These are phyloP conservation scores for Trichosurus vulpecula DNA, from an alignment of 2,797 vertebrate species.

Conservation along the genomic window DNA sequence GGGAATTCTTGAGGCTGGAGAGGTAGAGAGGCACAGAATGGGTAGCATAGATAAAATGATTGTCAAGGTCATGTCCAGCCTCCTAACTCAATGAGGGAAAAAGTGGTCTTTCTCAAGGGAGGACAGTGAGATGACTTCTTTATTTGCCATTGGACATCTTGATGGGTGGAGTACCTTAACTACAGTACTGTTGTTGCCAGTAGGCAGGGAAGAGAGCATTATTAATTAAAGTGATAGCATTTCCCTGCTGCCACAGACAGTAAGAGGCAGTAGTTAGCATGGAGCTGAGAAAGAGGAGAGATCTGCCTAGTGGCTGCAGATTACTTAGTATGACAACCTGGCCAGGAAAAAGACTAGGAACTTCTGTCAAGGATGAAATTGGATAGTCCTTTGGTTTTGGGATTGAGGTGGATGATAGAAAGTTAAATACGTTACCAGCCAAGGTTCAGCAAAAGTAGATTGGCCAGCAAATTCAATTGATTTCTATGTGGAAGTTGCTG, in stretches of 20 bases:
- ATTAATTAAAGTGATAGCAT: constrained; percentile 71
- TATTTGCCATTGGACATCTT: constrained; percentile 63
- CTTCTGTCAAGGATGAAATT: constrained; percentile 62
- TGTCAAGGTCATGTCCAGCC: constrained; percentile 5
- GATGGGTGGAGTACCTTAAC: constrained; percentile 55
- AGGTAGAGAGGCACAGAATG: neutral
- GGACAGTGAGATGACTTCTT: neutral
- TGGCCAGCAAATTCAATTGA: constrained; percentile 76
- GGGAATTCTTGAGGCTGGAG: constrained; percentile 15
- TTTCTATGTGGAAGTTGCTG: constrained; percentile 62
- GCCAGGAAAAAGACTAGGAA: constrained; percentile 65
- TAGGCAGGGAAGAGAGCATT: constrained; percentile 26
- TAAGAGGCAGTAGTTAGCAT: constrained; percentile 30
- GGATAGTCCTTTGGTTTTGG: constrained; percentile 71
- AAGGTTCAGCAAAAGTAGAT: constrained; percentile 73
- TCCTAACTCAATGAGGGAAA: neutral
- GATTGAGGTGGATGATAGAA: constrained; percentile 67
- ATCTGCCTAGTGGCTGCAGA: constrained; percentile 29
- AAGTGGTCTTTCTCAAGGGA: neutral
- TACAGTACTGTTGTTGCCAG: neutral
- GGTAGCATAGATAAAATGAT: neutral
- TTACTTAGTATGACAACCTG: constrained; percentile 48
- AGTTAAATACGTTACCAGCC: constrained; percentile 68
- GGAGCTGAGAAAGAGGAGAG: constrained; percentile 57
- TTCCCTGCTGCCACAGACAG: constrained; percentile 40